Conservation (phyloP, 2,113 vertebrate genomes). For the Bambusicola thoracicus region DNA sequence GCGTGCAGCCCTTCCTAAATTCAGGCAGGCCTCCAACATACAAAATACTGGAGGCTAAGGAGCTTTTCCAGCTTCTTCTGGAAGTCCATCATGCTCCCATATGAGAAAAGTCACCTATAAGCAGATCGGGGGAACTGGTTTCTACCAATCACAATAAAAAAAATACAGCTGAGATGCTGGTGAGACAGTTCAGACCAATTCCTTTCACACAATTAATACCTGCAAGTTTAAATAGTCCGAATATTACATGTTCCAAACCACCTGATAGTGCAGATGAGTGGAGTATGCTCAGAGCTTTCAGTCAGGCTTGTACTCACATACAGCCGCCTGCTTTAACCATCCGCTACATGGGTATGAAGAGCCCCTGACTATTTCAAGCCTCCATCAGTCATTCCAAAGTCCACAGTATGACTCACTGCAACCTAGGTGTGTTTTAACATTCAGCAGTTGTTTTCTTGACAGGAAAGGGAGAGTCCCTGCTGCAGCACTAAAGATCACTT, state of each 20-base stretch:
- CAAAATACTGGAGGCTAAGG: neutral
- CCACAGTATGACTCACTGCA: conserved; percentile 45
- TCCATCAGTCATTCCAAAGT: conserved; percentile 38
- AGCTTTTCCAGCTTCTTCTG: neutral
- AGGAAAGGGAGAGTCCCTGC: conserved; percentile 50
- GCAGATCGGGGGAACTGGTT: neutral
- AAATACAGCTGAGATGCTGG: neutral
- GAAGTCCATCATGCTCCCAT: neutral
- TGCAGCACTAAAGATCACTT: conserved; percentile 16
- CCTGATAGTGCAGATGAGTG: neutral
- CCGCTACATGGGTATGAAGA: neutral
- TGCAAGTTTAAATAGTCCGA: neutral
- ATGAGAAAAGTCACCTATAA: neutral
- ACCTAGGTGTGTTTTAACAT: conserved; percentile 47
- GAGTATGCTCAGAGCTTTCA: conserved; percentile 11
- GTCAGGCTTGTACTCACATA: neutral
- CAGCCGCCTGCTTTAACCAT: neutral
- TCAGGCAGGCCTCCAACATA: neutral
- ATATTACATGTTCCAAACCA: neutral
- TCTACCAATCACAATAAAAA: neutral
- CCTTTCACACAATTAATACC: neutral
- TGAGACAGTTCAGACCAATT: neutral
- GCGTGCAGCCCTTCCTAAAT: neutral
- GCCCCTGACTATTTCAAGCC: neutral
- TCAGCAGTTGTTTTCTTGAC: conserved; percentile 43